Conservation (phyloP, 2,888 invertebrate genomes). For the Netelia fuscicornis region DNA sequence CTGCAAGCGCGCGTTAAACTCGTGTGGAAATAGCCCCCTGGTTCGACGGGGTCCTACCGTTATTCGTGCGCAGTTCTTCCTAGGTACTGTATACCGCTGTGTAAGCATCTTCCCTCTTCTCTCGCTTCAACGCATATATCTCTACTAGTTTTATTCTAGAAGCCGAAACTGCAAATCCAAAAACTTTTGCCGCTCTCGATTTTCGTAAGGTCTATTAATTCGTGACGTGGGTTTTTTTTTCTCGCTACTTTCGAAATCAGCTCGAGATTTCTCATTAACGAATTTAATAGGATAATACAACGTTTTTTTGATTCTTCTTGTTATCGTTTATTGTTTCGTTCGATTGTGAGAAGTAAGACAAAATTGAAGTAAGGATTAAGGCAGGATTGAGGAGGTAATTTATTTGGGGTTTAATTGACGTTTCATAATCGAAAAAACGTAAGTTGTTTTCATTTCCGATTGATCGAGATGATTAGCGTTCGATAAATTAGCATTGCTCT, state of each 20-base stretch:
- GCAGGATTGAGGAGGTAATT: no score
- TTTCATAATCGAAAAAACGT: no score
- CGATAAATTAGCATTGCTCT: slow-evolving; percentile 52
- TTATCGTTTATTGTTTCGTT: not conserved
- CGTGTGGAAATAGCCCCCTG: slow-evolving; percentile 32
- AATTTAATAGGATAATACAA: not conserved
- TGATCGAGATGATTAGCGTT: slow-evolving; percentile 22
- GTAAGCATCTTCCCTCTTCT: not conserved
- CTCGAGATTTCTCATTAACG: not conserved
- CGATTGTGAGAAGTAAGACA: not conserved
- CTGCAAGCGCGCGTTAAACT: slow-evolving; percentile 41
- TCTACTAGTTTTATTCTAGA: slow-evolving; percentile 17
- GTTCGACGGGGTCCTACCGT: slow-evolving; percentile 31
- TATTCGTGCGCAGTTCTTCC: slow-evolving; percentile 23
- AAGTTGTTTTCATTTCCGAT: slow-evolving; percentile 22
- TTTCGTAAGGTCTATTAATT: slow-evolving; percentile 23
- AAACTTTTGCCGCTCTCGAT: slow-evolving; percentile 30
- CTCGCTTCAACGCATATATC: not conserved
- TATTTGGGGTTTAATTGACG: no score
- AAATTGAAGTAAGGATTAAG: not conserved
- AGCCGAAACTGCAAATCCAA: slow-evolving; percentile 35
- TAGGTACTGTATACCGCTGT: not conserved
- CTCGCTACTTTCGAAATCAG: not conserved
- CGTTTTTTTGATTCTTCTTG: not conserved
- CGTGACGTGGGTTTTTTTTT: not conserved